Conservation (phyloP, 1,140 invertebrate genomes). For the Tetraneura akinire region DNA sequence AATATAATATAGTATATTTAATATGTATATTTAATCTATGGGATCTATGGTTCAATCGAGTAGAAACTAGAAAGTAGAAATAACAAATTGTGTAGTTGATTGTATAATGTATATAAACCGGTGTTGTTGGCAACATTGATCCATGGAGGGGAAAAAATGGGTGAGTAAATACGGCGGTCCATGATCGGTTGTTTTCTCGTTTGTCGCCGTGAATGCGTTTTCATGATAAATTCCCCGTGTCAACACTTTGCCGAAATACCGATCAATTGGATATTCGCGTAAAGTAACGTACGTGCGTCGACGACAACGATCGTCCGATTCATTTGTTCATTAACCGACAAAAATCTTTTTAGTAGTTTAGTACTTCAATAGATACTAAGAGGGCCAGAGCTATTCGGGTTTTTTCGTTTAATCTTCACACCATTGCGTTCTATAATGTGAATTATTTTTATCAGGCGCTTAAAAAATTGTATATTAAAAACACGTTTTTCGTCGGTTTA, state of each 20-base stretch:
- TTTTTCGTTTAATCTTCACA: background rate
- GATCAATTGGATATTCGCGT: background rate
- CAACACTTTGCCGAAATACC: background rate
- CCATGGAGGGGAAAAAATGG: background rate
- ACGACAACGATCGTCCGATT: too few relatives aligned
- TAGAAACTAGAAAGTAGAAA: too few relatives aligned
- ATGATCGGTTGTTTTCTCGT: constrained; percentile 41
- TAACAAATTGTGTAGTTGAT: too few relatives aligned
- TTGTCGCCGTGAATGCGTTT: constrained; percentile 3
- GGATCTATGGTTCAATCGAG: too few relatives aligned
- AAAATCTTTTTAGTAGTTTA: too few relatives aligned
- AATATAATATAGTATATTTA: too few relatives aligned
- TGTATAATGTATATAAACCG: too few relatives aligned
- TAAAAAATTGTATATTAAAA: constrained; percentile 2
- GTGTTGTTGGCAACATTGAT: constrained; percentile 32
- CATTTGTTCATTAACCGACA: background rate
- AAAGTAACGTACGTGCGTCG: background rate
- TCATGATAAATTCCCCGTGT: constrained; percentile 28
- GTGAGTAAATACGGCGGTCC: constrained; percentile 5
- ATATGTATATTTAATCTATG: too few relatives aligned
- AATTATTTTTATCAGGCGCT: constrained; percentile 32
- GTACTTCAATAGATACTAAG: too few relatives aligned
- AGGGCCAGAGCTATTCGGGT: background rate
- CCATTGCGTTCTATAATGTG: background rate
- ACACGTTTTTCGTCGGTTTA: constrained; percentile 18